Conservation (phyloP, 2,113 vertebrate species). For the Chloebia gouldiae region DNA sequence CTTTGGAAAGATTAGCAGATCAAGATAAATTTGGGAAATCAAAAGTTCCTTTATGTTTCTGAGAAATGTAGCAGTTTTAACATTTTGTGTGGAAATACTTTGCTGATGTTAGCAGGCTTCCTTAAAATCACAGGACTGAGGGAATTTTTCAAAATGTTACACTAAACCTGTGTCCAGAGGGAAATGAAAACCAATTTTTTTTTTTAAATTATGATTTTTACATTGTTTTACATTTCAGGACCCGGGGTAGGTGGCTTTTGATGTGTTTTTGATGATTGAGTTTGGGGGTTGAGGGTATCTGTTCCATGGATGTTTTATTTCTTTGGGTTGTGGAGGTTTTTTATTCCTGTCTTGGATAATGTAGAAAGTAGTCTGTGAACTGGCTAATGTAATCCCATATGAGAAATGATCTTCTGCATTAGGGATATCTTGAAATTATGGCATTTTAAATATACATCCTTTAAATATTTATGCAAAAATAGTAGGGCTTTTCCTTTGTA, state of each 20-base stretch:
- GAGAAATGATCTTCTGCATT: not conserved
- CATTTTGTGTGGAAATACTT: not conserved
- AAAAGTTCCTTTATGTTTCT: not conserved
- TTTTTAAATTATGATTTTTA: not conserved
- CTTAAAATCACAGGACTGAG: not conserved
- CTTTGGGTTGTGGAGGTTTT: accelerated
- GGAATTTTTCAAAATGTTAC: not conserved
- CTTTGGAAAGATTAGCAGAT: not conserved
- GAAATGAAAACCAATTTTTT: not conserved
- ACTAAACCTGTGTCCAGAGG: not conserved
- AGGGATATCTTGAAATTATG: not conserved
- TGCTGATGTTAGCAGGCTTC: not conserved
- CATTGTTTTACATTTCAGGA: not conserved
- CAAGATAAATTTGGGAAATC: not conserved
- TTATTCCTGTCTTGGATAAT: not conserved
- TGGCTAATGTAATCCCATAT: not conserved
- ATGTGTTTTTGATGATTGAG: not conserved
- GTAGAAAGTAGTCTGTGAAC: not conserved
- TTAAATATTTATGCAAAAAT: not conserved
- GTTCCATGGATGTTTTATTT: not conserved
- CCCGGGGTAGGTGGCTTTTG: not conserved
- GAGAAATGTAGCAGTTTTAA: not conserved
- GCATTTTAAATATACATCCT: not conserved
- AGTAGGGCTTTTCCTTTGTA: not conserved
- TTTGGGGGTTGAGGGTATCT: not conserved